Evolutionary conservation across 2,888 invertebrate genomes (phyloP), one percentile per base, ranked within the genome.

Genomic region (Protodeltote pygarga): DNA sequence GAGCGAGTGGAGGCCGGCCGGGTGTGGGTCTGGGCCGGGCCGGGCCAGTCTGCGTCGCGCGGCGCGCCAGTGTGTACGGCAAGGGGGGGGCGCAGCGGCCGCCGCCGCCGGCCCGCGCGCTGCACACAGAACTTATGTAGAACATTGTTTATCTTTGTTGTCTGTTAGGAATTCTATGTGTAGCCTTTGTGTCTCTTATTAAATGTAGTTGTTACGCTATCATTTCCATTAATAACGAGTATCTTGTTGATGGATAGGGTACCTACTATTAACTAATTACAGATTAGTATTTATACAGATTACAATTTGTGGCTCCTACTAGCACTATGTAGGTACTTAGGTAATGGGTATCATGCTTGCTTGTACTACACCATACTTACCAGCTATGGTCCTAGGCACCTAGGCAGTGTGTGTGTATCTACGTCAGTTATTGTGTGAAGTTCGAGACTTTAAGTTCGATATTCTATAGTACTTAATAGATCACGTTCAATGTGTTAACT

Each of bases 31-130:
- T 21, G 31, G 38, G 51, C 52, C 49, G 35, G 59, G 52, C 52
- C 58, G 58, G 79, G 85, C 66, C 69, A 62, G 59, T 63, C 68
- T 57, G 65, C 61, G 72, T 71, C 63, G 69, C 68, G 58, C 69
- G 70, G 58, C 60, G 60, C 65, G 62, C 44, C 52, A 51, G 51
- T 54, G 37, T 35, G 45, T 33, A 45, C 52, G 62, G 55, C 55
- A 69, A 61, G 69, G 71, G 79, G 71, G 77, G 79, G 77, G 73
- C 64, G 63, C 58, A 44, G 50, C 44, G 44, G 54, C 29, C 59
- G 65, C 50, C 63, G 50, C 57, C 60, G 61, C 52, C 44, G 50
- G 54, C 66, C 59, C 55, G n/a, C n/a, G n/a, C 45, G 44, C 38
- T 51, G 64, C 66, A 74, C 68, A 45, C 47, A 45, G 33, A 31